Conservation (phyloP, 2,888 invertebrate species). For the Pseudolycoriella hygida region DNA sequence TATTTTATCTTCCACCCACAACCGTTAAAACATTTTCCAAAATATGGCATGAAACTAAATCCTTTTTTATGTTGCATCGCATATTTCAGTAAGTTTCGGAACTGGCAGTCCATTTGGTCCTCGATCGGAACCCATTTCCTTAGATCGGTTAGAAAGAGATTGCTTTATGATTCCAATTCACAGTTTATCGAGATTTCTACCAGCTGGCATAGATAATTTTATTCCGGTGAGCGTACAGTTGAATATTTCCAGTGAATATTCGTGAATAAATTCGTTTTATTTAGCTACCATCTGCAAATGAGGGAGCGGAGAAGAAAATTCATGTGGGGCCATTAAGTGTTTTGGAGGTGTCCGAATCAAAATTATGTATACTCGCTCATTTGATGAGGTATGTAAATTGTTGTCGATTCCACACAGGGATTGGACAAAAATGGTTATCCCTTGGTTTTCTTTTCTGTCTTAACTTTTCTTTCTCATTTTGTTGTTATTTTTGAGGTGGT, state of each 20-base stretch:
- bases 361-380: constrained; percentile 72
- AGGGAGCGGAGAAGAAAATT: constrained; percentile 35
- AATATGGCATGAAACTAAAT: constrained; percentile 2
- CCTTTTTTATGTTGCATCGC: not conserved
- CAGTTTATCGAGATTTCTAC: constrained; percentile 71
- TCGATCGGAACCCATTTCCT: constrained; percentile 48
- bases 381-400: constrained; percentile 45
- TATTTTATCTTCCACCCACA: too few species aligned
- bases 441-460: too few species aligned
- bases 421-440: too few species aligned
- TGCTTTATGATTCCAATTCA: constrained; percentile 88
- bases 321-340: constrained; percentile 43
- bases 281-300: constrained; percentile 44
- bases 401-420: too few species aligned
- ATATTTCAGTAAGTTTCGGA: constrained; percentile 20
- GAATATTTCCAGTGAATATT: too few species aligned
- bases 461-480: too few species aligned
- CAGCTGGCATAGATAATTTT: too few species aligned
- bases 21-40: constrained; percentile 1
- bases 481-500: too few species aligned
- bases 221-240: too few species aligned
- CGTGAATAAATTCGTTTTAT: constrained; percentile 13
- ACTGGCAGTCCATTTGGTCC: constrained; percentile 13
- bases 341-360: constrained; percentile 74
- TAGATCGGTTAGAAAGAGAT: constrained; percentile 71